A percentile compares a stretch with the other conserved stretches of the same genome.
phyloP scores from a whole-genome alignment of 2,113 vertebrate genomes.

The Pseudolaguvia tuberculata region DNA sequence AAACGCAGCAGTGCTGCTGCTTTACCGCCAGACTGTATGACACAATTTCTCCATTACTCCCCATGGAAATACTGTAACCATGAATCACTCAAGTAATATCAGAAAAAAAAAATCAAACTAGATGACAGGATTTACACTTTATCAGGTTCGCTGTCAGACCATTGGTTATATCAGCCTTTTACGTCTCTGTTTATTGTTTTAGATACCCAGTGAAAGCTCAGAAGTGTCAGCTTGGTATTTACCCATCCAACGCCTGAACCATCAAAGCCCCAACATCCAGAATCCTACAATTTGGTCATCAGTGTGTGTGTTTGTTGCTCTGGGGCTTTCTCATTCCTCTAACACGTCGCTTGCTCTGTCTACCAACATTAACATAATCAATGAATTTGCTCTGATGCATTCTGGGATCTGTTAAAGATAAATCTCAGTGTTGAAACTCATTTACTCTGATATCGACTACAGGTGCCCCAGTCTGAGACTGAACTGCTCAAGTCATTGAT shows the following conservation, averaged over 20 bases:
- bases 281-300: too few relatives aligned
- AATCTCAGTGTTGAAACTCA: not conserved
- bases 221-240: too few relatives aligned
- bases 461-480: not conserved
- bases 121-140: too few relatives aligned
- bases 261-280: too few relatives aligned
- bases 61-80: constrained; percentile 2
- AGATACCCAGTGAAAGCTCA: too few relatives aligned
- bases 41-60: not conserved
- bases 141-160: too few relatives aligned
- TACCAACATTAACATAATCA: constrained; percentile 22
- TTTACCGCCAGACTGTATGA: not conserved
- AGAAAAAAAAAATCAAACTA: too few relatives aligned
- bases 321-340: not conserved
- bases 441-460: not conserved
- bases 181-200: not conserved
- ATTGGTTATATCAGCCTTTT: not conserved
- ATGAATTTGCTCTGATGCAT: constrained; percentile 14
- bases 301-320: not conserved
- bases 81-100: not conserved
- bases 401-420: not conserved
- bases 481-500: not conserved
- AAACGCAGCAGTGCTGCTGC: not conserved
- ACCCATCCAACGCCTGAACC: too few relatives aligned
- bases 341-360: not conserved